phyloP scores from a whole-genome alignment of 2,888 invertebrate genomes.

The Oasisia sp. region DNA sequence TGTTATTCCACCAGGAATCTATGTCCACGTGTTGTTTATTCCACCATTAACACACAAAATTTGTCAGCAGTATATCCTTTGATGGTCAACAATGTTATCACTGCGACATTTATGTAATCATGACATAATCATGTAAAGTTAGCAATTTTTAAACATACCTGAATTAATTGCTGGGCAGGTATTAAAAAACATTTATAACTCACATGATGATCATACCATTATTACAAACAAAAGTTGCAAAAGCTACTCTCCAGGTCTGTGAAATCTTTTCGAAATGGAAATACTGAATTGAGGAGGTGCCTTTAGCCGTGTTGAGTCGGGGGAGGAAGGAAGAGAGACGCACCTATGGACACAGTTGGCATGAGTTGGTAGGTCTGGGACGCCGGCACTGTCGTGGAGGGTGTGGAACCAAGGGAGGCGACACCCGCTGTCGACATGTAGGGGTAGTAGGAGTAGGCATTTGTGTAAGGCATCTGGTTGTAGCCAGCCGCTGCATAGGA shows the following conservation, averaged over 20 bases:
- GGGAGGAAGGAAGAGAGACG: background rate
- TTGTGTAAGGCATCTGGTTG: conserved; percentile 42
- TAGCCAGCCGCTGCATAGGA: conserved; percentile 39
- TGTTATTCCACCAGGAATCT: background rate
- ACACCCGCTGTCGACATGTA: conserved; percentile 38
- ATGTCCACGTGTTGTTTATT: background rate
- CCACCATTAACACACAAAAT: no score
- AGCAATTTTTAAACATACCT: background rate
- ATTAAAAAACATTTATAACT: background rate
- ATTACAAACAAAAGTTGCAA: background rate
- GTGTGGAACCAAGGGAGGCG: conserved; percentile 30
- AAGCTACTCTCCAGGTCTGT: background rate
- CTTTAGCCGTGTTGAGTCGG: background rate
- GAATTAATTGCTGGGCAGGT: background rate
- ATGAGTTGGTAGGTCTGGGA: conserved; percentile 59
- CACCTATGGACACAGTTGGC: conserved; percentile 48
- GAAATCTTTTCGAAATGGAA: background rate
- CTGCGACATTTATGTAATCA: no score
- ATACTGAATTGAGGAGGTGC: background rate
- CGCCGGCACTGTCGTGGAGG: conserved; percentile 51
- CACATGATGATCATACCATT: background rate
- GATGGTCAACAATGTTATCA: no score
- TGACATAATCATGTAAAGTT: no score
- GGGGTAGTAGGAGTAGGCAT: conserved; percentile 44
- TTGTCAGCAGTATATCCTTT: no score